Base-by-base conservation (phyloP, 2,113 vertebrate species). In the Peucedramus taeniatus region DNA sequence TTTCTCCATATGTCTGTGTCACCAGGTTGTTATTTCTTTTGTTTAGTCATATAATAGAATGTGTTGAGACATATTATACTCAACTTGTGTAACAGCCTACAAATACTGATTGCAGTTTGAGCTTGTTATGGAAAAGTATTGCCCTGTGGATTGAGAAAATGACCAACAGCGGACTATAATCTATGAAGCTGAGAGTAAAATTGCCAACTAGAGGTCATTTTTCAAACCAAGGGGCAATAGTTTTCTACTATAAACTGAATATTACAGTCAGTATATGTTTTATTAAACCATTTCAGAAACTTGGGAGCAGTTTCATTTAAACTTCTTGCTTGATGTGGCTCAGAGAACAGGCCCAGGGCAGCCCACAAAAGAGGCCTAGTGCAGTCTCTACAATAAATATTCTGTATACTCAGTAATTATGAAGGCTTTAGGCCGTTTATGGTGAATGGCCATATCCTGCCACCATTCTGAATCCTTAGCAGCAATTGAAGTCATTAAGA, bases 251-350 rank as follows among this genome's bases (percentile, higher is more conserved):
- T 98, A 98, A 98, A 98, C 97, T 97, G 98, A 97, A 96, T 97
- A 97, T 96, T 98, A 98, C 97, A 98, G 98, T 97, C 98, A 98
- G 98, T 98, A 97, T 98, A 97, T 98, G 98, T 98, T 98, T 98
- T 98, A 98, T 98, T 98, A 98, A 98, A 98, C 98, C 97, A 97
- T 98, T 98, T 97, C 92, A 97, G 98, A 98, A 97, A 97, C 98
- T 98, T 97, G 98, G 98, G 98, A 98, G 98, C 97, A 96, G 89
- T 98, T 98, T 97, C 96, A 94, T 98, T 98, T 98, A 98, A 98
- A 98, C 98, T 97, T 98, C 97, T 95, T 97, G 97, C 96, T 96
- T 89, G 95, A 97, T 95, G 95, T 96, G 97, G 97, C 97, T 97
- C 68, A 75, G 93, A 96, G 97, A 98, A 89, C 90, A 96, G 94